Evolutionary conservation across 2,888 invertebrate species (phyloP).

Genomic region (Epsilonema sp.): DNA sequence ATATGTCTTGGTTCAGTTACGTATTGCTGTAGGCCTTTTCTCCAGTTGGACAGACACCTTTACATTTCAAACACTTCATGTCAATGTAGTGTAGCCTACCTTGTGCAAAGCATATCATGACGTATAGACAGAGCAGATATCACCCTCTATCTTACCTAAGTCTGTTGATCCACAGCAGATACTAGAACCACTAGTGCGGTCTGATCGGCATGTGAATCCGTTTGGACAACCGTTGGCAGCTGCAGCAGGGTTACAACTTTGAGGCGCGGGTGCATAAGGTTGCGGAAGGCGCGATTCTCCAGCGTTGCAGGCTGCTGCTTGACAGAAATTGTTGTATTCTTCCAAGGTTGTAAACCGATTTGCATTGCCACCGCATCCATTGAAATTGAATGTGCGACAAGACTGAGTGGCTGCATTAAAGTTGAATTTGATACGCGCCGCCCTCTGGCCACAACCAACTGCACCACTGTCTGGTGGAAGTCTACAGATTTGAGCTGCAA

Average conservation of each 20-base stretch:
- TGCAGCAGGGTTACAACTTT: conserved; percentile 14
- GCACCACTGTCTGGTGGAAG: no score
- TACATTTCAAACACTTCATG: background rate
- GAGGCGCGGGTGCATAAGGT: background rate
- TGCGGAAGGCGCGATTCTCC: no score
- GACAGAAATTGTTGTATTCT: conserved; percentile 23
- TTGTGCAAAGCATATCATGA: no score
- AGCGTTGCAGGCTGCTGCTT: no score
- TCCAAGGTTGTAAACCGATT: conserved; percentile 18
- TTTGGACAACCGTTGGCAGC: conserved; percentile 19
- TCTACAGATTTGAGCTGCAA: no score
- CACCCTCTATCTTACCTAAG: conserved; percentile 14
- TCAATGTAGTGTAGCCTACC: no score
- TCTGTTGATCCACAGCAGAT: conserved; percentile 21
- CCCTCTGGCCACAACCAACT: conserved; percentile 18
- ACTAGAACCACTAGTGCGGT: conserved; percentile 15
- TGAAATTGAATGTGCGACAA: no score
- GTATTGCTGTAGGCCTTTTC: conserved; percentile 6
- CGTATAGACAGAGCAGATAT: no score
- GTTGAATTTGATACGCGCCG: conserved; percentile 14
- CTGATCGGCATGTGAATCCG: conserved; percentile 19
- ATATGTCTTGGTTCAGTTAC: no score
- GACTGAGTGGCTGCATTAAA: no score
- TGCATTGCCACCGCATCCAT: conserved; percentile 19
- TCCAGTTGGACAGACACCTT: conserved; percentile 4